These are phyloP conservation scores for Brachionus paranguensis DNA, from an alignment of 1,140 invertebrate species.

Conservation along the genomic window DNA sequence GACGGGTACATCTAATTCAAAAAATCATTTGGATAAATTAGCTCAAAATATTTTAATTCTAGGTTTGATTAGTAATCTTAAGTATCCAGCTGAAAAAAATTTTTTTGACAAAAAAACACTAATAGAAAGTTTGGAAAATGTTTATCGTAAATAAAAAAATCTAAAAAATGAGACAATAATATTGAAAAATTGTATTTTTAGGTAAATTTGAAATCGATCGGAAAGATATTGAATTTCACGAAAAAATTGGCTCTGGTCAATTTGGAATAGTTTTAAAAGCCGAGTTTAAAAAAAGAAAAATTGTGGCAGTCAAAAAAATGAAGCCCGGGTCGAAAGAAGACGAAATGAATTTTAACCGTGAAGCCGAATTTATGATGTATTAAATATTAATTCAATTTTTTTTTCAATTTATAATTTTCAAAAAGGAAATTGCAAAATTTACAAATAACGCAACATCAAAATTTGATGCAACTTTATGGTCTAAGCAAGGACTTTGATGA, in stretches of 20 bases:
- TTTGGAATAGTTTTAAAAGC: constrained; percentile 38
- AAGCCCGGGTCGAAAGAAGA: constrained; percentile 22
- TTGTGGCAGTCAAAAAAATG: constrained; percentile 39
- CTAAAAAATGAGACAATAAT: not conserved
- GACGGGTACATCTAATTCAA: not conserved
- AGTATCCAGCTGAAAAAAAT: not conserved
- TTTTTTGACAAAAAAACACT: constrained; percentile 17
- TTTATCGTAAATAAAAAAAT: not conserved
- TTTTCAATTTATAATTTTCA: not conserved
- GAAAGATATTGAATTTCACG: constrained; percentile 26
- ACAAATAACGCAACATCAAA: not conserved
- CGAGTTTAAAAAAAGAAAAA: constrained; percentile 28
- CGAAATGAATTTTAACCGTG: constrained; percentile 35
- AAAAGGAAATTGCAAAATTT: constrained; percentile 38
- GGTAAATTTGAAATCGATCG: not conserved
- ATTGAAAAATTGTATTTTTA: not conserved
- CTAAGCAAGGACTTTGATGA: constrained; percentile 17
- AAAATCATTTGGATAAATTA: not conserved
- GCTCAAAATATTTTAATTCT: not conserved
- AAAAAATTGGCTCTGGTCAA: constrained; percentile 38
- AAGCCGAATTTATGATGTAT: constrained; percentile 40
- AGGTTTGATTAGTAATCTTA: constrained; percentile 4
- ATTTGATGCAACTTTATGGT: constrained; percentile 36
- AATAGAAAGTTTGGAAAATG: not conserved
- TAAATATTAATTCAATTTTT: not conserved